phyloP scores from a whole-genome alignment of 2,888 invertebrate species.

The Tenthredo livida region DNA sequence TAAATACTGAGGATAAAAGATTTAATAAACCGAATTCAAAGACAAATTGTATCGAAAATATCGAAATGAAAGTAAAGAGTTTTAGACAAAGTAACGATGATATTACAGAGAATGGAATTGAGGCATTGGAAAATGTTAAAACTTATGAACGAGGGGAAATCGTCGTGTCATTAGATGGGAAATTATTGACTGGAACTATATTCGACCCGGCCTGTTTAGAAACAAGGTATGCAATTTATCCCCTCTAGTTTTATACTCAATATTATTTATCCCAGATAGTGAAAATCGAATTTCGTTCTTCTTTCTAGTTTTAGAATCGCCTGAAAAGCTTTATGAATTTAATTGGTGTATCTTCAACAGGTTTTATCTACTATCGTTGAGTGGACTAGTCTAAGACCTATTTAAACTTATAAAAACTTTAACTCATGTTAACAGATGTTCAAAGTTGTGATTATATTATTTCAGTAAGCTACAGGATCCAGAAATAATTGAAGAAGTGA shows the following conservation, averaged over 20 bases:
- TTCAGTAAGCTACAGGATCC: slow-evolving; percentile 43
- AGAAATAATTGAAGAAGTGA: slow-evolving; percentile 6
- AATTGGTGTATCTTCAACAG: not conserved
- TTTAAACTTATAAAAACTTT: not conserved
- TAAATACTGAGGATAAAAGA: slow-evolving; percentile 36
- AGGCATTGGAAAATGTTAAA: slow-evolving; percentile 62
- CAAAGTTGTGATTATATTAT: slow-evolving; percentile 20
- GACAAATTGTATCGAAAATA: slow-evolving; percentile 60
- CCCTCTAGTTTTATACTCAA: not conserved
- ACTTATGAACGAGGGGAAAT: slow-evolving; percentile 75
- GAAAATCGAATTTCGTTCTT: not conserved
- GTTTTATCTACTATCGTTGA: not conserved
- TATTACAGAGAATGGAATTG: slow-evolving; percentile 57
- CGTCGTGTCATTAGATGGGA: slow-evolving; percentile 73
- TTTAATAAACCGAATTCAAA: slow-evolving; percentile 23
- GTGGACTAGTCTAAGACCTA: not conserved
- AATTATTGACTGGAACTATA: slow-evolving; percentile 67
- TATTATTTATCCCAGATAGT: not conserved
- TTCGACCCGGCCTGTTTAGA: slow-evolving; percentile 60
- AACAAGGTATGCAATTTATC: slow-evolving; percentile 22
- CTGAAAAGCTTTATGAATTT: not conserved
- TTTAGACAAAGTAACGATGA: slow-evolving; percentile 62
- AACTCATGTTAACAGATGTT: not conserved
- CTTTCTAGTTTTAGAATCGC: not conserved
- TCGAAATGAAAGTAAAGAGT: slow-evolving; percentile 62